Evolutionary conservation across 2,797 vertebrate genomes (phyloP), one percentile per base, ranked within the genome.

Genomic region (Leptodactylus fallax): DNA sequence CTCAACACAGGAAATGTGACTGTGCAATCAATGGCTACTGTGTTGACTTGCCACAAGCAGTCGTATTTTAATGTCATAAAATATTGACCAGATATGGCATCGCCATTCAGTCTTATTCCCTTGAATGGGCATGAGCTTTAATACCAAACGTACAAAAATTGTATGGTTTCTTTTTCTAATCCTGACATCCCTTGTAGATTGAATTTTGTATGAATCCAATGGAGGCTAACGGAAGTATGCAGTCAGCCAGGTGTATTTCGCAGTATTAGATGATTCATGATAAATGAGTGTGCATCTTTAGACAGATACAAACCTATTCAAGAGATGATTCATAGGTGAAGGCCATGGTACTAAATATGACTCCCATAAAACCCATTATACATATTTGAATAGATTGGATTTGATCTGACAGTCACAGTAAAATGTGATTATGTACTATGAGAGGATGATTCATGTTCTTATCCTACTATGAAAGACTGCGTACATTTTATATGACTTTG

Each of bases 251-350:
- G 55, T 56, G 14, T 16, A 27, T 53, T 12, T 36, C 56, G 51
- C n/a, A 53, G 47, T 53, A 23, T 23, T 7, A 55, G 21, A 55
- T 77, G 74, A 77, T 23, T 77, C 49, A 77, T 77, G 49, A 16
- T 55, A 9, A 55, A 14, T 23, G 74, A 53, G 49, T 77, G 49
- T 49, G 74, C 51, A 53, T 55, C 49, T 77, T 23, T 56, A 55
- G 51, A 25, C 53, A 79, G n/a, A 56, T 17, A 79, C 53, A 79
- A 56, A 58, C 10, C 55, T 79, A 79, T 79, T 58, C 55, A 58
- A 56, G 13, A 79, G 7, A 27, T 79, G 77, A 79, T 36, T 79
- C 77, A 79, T 56, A 58, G 53, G 53, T 79, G 55, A 79, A 56
- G 16, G 55, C 77, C 53, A 36, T 58, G 25, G 16, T 56, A 36